A percentile compares a stretch with the other conserved stretches of the same genome.
These are phyloP conservation scores for Platycheirus albimanus DNA, from an alignment of 2,888 invertebrate genomes.

Conservation along the genomic window DNA sequence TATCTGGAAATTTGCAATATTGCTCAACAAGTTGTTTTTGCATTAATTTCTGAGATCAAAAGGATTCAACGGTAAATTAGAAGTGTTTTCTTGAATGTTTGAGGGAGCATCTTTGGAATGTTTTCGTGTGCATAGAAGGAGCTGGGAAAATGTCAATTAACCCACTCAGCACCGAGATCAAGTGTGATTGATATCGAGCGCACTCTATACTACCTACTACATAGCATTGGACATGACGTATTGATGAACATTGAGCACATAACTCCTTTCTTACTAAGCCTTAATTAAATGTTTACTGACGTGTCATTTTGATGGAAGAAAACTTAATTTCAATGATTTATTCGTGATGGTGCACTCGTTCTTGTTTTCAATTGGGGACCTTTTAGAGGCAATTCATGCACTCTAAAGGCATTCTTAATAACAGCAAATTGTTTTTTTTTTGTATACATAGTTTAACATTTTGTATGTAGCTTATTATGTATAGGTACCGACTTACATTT, in stretches of 20 bases:
- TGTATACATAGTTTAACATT: too few species aligned
- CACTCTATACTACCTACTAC: too few species aligned
- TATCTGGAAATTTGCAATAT: slow-evolving; percentile 41
- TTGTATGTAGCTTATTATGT: too few species aligned
- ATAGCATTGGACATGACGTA: slow-evolving; percentile 16
- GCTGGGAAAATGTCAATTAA: slow-evolving; percentile 45
- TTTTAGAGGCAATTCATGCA: not conserved
- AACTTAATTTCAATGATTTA: slow-evolving; percentile 32
- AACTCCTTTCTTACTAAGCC: not conserved
- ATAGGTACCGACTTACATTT: too few species aligned
- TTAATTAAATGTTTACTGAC: slow-evolving; percentile 53
- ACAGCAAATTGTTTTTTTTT: too few species aligned
- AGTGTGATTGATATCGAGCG: slow-evolving; percentile 36
- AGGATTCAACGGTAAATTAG: slow-evolving; percentile 52
- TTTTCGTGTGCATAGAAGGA: slow-evolving; percentile 2
- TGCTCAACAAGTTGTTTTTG: slow-evolving; percentile 72
- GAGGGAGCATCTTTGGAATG: slow-evolving; percentile 32
- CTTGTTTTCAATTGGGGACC: slow-evolving; percentile 6
- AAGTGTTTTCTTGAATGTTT: slow-evolving; percentile 26
- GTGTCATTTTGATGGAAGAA: slow-evolving; percentile 19
- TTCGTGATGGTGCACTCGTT: slow-evolving; percentile 20
- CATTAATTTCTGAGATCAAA: slow-evolving; percentile 65
- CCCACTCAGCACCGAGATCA: slow-evolving; percentile 19
- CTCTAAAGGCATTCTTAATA: too few species aligned
- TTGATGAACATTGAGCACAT: slow-evolving; percentile 10